Evolutionary conservation across 2,113 vertebrate genomes (phyloP), one percentile per base, ranked within the genome.

Genomic region (Nyctibius bracteatus): DNA sequence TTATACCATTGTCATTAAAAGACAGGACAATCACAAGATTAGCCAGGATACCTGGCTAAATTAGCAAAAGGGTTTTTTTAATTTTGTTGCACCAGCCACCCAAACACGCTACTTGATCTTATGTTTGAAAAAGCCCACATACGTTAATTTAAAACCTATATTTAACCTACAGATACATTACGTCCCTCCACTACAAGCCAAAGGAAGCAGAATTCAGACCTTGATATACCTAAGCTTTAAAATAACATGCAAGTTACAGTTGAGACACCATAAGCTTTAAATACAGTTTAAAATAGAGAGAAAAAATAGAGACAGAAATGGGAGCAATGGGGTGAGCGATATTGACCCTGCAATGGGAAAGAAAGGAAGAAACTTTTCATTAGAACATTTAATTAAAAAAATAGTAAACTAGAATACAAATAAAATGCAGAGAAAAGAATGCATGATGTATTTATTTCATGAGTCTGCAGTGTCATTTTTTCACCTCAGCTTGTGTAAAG

Each of bases 311-410:
- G 25, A 72, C 5, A 39, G 43, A 52, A 79, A 93, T 1, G 13
- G 18, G 54, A 75, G 21, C 20, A 63, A 24, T 17, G 6, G 6
- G 9, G 5, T 30, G 7, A 61, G 33, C 14, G 41, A 47, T 39
- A 57, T 4, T 2, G 4, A 62, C 8, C 12, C 19, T 16, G 3
- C 3, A 14, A 5, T 9, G 3, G 8, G 3, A 43, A 20, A 9
- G 46, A 43, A 82, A 54, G 33, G 25, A 89, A 2, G 28, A 81
- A 55, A 1, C 1, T 52, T 72, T 83, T 70, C 13, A 81, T 43
- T 44, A 61, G 8, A 77, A 84, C 6, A 62, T 3, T 62, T 43
- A 41, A 71, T 41, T 3, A 20, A 81, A 80, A 78, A 78, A 59
- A 7, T 1, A 84, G 14, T 35, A 52, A 89, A 47, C 20, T 6